Evolutionary conservation across 2,888 invertebrate genomes (phyloP), one percentile per base, ranked within the genome.

Genomic region (Opisthograptis luteolata): DNA sequence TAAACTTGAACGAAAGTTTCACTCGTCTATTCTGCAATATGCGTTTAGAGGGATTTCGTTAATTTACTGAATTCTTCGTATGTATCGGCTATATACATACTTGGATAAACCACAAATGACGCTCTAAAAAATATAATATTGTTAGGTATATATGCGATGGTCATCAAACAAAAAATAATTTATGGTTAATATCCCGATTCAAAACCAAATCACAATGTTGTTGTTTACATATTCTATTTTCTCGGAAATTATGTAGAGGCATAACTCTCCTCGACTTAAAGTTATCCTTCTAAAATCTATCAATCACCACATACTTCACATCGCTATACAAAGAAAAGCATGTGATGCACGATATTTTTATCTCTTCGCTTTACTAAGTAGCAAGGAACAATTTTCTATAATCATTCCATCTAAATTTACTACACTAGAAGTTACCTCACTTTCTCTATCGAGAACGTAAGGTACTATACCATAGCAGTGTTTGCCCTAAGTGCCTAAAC

Each of bases 1-100:
- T 57, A 55, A 67, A 65, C 63, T 45, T 40, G 10, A 2, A 22
- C 37, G 35, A 20, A 46, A 17, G 17, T 45, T 46, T 43, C 48
- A 27, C 27, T 17, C 19, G 31, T 25, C 43, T 36, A 31, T 43
- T 43, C 17, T 34, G 15, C 14, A 22, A 37, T 14, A 28, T 5
- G 28, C 13, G 8, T 30, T 30, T 14, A 4, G 9, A n/a, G 7
- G n/a, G 1, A 17, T 2, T 17, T 17, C 2, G 5, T 17, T 2
- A 5, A 17, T 17, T 3, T n/a, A n/a, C n/a, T n/a, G 2, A 17
- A 17, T 17, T 17, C 17, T 17, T 17, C n/a, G n/a, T n/a, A n/a
- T n/a, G n/a, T n/a, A n/a, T n/a, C n/a, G n/a, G n/a, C n/a, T n/a
- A n/a, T n/a, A n/a, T n/a, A n/a, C n/a, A n/a, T n/a, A n/a, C n/a